Percentiles rank a stretch among this genome's conserved stretches.
Evolutionary conservation across 2,797 vertebrate genomes (phyloP).

Genomic region (Echiichthys vipera): DNA sequence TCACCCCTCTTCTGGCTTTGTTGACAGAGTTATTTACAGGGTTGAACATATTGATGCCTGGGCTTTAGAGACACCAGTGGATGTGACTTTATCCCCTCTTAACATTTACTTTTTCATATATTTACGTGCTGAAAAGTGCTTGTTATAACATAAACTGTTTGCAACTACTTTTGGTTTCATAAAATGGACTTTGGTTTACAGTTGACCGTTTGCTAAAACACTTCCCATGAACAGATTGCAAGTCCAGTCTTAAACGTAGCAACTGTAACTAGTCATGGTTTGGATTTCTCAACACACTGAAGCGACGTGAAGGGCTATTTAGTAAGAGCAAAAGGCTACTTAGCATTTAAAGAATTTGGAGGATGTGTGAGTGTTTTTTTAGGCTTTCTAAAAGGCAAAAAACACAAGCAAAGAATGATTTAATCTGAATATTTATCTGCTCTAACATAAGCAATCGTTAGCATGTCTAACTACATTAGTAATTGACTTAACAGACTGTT

Average conservation of each 20-base stretch:
- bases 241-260: not conserved
- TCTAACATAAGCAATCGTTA: not conserved
- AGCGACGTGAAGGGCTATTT: not conserved
- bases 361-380: not conserved
- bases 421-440: not conserved
- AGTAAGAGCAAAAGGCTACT: not conserved
- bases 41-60: conserved; percentile 41
- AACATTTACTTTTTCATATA: not conserved
- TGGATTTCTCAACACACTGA: not conserved
- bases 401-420: not conserved
- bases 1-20: conserved; percentile 35
- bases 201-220: not conserved
- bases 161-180: not conserved
- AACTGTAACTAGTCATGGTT: not conserved
- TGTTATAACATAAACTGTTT: not conserved
- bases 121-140: not conserved
- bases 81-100: conserved; percentile 23
- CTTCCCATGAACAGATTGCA: not conserved
- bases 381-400: conserved; percentile 2
- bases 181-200: not conserved
- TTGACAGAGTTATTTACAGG: conserved; percentile 55
- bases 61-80: conserved; percentile 13
- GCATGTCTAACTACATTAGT: not conserved
- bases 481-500: no score
- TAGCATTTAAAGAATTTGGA: not conserved